phyloP scores from a whole-genome alignment of 2,797 vertebrate genomes.

The Bradypus variegatus region DNA sequence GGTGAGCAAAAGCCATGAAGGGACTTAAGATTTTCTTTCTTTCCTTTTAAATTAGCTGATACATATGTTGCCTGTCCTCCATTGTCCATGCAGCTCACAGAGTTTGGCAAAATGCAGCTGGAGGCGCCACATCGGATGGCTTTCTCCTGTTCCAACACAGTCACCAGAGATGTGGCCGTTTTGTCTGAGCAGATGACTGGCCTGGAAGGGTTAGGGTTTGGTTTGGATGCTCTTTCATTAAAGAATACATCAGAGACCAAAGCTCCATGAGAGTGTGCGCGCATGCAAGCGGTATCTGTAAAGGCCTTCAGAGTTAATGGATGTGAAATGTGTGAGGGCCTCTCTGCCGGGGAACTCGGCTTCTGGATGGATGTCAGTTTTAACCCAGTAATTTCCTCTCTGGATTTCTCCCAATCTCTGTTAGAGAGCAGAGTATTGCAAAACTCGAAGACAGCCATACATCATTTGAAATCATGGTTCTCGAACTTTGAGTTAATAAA shows the following conservation, averaged over 20 bases:
- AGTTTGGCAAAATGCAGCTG: neutral
- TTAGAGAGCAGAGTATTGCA: slow-evolving; percentile 15
- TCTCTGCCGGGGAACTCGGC: neutral
- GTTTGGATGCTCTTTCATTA: slow-evolving; percentile 12
- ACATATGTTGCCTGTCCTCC: neutral
- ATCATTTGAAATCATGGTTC: neutral
- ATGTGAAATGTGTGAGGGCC: slow-evolving; percentile 1
- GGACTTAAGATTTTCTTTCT: neutral
- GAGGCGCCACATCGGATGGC: neutral
- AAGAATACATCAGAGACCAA: neutral
- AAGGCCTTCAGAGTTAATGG: slow-evolving; percentile 27
- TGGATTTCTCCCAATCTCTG: neutral
- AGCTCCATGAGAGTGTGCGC: neutral
- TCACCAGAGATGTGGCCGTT: neutral
- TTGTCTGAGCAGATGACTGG: slow-evolving; percentile 5
- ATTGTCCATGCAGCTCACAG: neutral
- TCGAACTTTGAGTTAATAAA: slow-evolving; percentile 24
- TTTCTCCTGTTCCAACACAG: neutral
- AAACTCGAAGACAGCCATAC: neutral
- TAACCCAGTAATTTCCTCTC: slow-evolving; percentile 23
- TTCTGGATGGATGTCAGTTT: neutral
- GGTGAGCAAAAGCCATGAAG: neutral
- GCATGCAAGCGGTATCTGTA: slow-evolving; percentile 20
- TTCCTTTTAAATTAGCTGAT: neutral
- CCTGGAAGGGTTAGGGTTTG: slow-evolving; percentile 24